Conservation (phyloP, 2,113 vertebrate genomes). For the Tragelaphus scriptus region DNA sequence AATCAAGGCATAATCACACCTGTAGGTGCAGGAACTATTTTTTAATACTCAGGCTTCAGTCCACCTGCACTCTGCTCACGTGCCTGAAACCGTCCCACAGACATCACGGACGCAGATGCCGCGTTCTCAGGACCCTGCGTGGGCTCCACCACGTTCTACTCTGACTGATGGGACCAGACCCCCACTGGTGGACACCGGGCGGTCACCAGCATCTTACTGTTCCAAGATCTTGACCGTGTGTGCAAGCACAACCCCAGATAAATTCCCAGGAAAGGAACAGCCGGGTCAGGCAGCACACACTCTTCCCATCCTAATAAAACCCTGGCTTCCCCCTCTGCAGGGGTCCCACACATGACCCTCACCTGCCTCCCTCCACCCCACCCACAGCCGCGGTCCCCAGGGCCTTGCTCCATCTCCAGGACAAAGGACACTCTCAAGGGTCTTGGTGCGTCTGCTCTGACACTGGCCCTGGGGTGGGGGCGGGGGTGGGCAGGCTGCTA, state of each 20-base stretch:
- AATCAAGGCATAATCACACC: no score
- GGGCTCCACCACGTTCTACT: not conserved
- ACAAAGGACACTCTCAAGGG: not conserved
- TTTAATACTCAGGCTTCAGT: not conserved
- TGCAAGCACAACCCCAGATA: not conserved
- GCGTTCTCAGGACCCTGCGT: fast-evolving
- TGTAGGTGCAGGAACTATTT: fast-evolving
- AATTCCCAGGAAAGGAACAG: not conserved
- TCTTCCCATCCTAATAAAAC: not conserved
- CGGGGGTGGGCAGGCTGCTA: not conserved
- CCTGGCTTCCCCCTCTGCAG: not conserved
- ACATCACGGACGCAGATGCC: fast-evolving
- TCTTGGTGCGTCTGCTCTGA: not conserved
- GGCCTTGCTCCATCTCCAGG: not conserved
- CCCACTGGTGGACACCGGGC: not conserved
- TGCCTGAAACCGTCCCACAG: not conserved
- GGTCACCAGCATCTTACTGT: not conserved
- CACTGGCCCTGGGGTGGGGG: not conserved
- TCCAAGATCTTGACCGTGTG: not conserved
- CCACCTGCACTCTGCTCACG: not conserved
- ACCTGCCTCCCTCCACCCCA: no score
- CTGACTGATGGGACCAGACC: not conserved
- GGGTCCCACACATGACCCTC: not conserved
- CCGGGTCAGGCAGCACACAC: not conserved
- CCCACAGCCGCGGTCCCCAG: not conserved